These are phyloP conservation scores for Nemapogon koenigi DNA, from an alignment of 2,888 invertebrate genomes.

Conservation along the genomic window DNA sequence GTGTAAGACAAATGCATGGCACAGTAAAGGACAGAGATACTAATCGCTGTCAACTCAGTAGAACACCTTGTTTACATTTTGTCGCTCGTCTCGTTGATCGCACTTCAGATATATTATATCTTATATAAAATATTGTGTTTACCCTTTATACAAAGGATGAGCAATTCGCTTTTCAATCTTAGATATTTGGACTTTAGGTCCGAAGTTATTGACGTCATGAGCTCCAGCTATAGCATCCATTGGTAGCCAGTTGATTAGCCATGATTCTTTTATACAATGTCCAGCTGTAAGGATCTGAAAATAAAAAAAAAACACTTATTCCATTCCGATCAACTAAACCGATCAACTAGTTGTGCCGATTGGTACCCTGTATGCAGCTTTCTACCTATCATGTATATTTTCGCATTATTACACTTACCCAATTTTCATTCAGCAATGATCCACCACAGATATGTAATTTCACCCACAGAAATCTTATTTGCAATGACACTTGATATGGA, in stretches of 20 bases:
- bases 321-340: neutral
- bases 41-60: too few relatives aligned
- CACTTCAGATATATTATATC: too few relatives aligned
- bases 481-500: conserved; percentile 54
- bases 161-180: conserved; percentile 33
- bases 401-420: too few relatives aligned
- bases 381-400: too few relatives aligned
- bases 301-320: conserved; percentile 4
- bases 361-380: neutral
- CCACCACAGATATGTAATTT: conserved; percentile 48
- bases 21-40: too few relatives aligned
- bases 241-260: conserved; percentile 36
- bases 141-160: conserved; percentile 56
- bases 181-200: conserved; percentile 35
- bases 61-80: too few relatives aligned
- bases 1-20: too few relatives aligned
- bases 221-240: conserved; percentile 52
- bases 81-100: too few relatives aligned
- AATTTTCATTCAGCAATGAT: conserved; percentile 40
- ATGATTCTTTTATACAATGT: conserved; percentile 44
- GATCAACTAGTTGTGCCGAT: neutral
- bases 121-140: too few relatives aligned
- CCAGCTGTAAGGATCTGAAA: conserved; percentile 48
- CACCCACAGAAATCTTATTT: conserved; percentile 37
- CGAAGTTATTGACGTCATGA: conserved; percentile 36